phyloP scores from a whole-genome alignment of 1,140 invertebrate genomes.

The Pseudachorutes palmiensis region DNA sequence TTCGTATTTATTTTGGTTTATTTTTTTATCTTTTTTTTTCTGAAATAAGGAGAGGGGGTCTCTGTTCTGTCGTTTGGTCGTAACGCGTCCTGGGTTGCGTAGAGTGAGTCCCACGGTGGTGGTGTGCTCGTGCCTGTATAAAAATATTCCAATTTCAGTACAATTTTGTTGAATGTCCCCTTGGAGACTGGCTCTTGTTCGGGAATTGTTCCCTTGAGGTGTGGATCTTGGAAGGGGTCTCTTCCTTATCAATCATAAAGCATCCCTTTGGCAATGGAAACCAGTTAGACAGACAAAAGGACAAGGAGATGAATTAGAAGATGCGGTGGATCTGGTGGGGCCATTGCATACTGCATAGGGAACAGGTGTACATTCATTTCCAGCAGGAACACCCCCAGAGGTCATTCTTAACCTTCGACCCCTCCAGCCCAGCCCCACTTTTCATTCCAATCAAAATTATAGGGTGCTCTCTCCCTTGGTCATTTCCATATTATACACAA shows the following conservation, averaged over 20 bases:
- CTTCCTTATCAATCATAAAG: conserved; percentile 17
- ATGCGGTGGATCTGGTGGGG: neutral
- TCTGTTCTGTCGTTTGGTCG: neutral
- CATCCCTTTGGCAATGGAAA: conserved; percentile 16
- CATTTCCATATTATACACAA: too few relatives aligned
- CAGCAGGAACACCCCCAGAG: neutral
- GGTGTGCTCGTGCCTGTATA: too few relatives aligned
- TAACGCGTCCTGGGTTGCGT: too few relatives aligned
- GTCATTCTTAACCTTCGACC: conserved; percentile 18
- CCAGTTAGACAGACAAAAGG: conserved; percentile 9
- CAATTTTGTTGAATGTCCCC: conserved; percentile 27
- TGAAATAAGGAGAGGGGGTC: neutral
- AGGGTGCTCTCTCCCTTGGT: neutral
- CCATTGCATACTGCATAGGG: neutral
- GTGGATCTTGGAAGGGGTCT: neutral
- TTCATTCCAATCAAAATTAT: conserved; percentile 9
- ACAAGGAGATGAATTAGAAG: neutral
- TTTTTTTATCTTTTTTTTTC: conserved; percentile 12
- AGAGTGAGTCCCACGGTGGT: too few relatives aligned
- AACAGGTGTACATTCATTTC: neutral
- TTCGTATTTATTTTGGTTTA: neutral
- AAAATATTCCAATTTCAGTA: conserved; percentile 19
- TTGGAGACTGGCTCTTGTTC: conserved; percentile 11
- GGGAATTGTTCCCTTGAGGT: conserved; percentile 13
- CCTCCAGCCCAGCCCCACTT: neutral